Evolutionary conservation across 2,797 vertebrate genomes (phyloP).

Genomic region (Gymnoscopelus microlampas): DNA sequence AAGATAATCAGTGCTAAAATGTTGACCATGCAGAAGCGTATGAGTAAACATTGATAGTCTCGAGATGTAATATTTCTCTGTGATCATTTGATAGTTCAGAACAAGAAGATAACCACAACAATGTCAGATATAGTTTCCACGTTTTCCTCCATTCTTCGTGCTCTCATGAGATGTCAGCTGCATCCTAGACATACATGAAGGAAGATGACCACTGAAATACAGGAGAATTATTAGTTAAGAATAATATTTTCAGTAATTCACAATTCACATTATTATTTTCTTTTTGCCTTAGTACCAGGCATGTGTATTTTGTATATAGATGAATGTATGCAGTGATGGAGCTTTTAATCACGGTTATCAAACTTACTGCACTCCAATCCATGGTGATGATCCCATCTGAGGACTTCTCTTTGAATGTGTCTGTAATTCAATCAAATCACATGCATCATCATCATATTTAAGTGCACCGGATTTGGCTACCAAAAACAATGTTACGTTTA

Average conservation of each 20-base stretch:
- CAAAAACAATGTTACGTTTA: no score
- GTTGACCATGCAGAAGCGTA: no score
- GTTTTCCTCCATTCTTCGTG: not conserved
- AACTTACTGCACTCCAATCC: slow-evolving; percentile 37
- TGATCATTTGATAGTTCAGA: not conserved
- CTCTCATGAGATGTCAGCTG: not conserved
- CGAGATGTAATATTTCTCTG: not conserved
- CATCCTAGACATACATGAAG: slow-evolving; percentile 37
- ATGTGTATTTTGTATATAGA: no score
- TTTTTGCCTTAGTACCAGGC: no score
- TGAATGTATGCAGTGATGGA: no score
- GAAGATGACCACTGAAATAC: slow-evolving; percentile 31
- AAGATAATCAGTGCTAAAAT: no score
- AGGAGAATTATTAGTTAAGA: not conserved
- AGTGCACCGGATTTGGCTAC: no score
- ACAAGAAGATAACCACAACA: not conserved
- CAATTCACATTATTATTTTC: no score
- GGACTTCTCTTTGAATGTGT: slow-evolving; percentile 19
- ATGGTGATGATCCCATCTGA: slow-evolving; percentile 32
- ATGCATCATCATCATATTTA: not conserved
- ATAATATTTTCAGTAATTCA: no score
- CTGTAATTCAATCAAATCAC: slow-evolving; percentile 32
- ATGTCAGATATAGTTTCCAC: slow-evolving; percentile 9
- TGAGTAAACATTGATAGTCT: no score
- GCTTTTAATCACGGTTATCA: not conserved